These are phyloP conservation scores for Mylabris phalerata DNA, from an alignment of 1,140 invertebrate species.

Conservation along the genomic window DNA sequence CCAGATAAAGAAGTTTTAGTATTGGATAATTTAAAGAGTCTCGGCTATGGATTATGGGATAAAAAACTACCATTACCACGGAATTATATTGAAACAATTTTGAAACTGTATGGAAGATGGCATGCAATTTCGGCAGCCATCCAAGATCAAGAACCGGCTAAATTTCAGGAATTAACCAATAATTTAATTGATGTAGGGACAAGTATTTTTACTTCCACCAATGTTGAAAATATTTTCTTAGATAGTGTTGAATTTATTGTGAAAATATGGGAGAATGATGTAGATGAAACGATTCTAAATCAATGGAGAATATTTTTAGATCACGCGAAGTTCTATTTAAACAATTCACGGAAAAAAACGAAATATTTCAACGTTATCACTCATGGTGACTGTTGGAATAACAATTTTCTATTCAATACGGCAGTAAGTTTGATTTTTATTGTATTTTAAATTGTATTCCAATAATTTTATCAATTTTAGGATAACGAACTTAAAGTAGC, in stretches of 20 bases:
- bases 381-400: conserved; percentile 30
- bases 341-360: not conserved
- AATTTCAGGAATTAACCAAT: conserved; percentile 21
- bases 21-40: conserved; percentile 1
- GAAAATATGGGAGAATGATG: conserved; percentile 4
- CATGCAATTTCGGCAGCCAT: conserved; percentile 48
- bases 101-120: conserved; percentile 45
- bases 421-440: conserved; percentile 16
- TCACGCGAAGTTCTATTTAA: conserved; percentile 1
- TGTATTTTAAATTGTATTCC: not conserved
- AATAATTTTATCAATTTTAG: not conserved
- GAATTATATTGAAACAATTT: conserved; percentile 26
- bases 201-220: too few relatives aligned
- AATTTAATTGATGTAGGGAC: conserved; percentile 18
- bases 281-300: conserved; percentile 7
- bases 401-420: conserved; percentile 29
- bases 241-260: too few relatives aligned
- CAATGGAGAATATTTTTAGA: not conserved
- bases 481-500: conserved; percentile 7
- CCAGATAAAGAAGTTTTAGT: not conserved
- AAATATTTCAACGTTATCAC: conserved; percentile 8
- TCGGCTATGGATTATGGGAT: not conserved
- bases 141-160: conserved; percentile 37
- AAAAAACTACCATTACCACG: not conserved
- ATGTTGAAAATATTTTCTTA: too few relatives aligned